Percentiles rank a stretch among this genome's conserved stretches.
phyloP scores from a whole-genome alignment of 2,113 vertebrate species.

The Pseudorasbora parva region DNA sequence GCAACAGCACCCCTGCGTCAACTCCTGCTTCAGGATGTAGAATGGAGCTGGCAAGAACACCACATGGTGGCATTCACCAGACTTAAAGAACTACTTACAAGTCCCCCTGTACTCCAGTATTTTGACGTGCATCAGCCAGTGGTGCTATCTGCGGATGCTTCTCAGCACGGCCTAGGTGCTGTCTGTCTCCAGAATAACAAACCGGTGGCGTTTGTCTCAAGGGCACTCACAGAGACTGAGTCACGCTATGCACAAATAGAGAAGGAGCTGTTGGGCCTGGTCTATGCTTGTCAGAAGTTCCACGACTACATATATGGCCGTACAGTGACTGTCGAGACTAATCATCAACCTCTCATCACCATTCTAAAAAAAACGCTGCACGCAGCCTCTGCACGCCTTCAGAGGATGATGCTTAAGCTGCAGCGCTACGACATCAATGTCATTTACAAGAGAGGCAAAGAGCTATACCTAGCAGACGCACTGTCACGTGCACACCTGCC shows the following conservation, averaged over 20 bases:
- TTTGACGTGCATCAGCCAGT: conserved; percentile 24
- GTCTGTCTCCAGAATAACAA: conserved; percentile 32
- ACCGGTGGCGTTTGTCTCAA: background rate
- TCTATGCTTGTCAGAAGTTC: conserved; percentile 34
- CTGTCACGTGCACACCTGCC: conserved; percentile 20
- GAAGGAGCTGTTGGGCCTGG: conserved; percentile 40
- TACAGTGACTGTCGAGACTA: background rate
- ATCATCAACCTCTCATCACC: conserved; percentile 20
- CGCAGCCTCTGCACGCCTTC: conserved; percentile 15
- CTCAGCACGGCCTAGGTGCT: conserved; percentile 25
- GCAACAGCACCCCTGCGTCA: background rate
- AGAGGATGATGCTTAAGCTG: conserved; percentile 23
- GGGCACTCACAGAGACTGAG: conserved; percentile 16
- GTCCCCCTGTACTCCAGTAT: conserved; percentile 34
- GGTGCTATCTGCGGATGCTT: too few relatives aligned
- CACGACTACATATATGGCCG: conserved; percentile 28
- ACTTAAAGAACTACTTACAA: conserved; percentile 17
- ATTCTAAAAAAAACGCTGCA: conserved; percentile 19
- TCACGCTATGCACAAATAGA: conserved; percentile 31
- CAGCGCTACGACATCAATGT: conserved; percentile 33
- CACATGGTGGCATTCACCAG: background rate
- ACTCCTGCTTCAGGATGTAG: background rate
- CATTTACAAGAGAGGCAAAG: conserved; percentile 22
- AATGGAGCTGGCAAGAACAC: background rate
- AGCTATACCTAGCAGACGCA: conserved; percentile 26